phyloP scores from a whole-genome alignment of 2,113 vertebrate species.

The Chrysemys picta region DNA sequence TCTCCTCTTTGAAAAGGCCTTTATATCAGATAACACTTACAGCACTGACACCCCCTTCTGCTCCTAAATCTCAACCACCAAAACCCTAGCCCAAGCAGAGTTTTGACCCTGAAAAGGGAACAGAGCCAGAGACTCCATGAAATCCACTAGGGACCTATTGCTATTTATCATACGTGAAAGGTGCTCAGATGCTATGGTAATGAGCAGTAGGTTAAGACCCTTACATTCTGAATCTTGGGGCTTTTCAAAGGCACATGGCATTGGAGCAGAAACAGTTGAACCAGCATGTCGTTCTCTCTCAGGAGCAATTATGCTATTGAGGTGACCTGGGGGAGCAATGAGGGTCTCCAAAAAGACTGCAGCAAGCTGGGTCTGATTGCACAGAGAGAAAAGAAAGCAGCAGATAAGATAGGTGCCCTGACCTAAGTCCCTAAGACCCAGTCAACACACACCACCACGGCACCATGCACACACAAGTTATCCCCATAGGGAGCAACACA shows the following conservation, averaged over 20 bases:
- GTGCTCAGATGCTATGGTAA: fast-evolving
- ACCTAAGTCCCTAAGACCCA: not conserved
- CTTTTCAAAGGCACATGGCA: fast-evolving
- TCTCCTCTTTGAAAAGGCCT: not conserved
- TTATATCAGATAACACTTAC: fast-evolving
- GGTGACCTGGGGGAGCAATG: not conserved
- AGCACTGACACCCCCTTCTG: not conserved
- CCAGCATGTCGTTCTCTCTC: not conserved
- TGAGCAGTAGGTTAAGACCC: not conserved
- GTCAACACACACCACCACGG: fast-evolving
- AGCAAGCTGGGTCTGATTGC: not conserved
- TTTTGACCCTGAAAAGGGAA: fast-evolving
- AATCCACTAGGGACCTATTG: not conserved
- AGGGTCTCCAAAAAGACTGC: not conserved
- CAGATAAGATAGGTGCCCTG: not conserved
- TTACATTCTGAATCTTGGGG: fast-evolving
- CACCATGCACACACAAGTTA: not conserved
- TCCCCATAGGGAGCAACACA: not conserved
- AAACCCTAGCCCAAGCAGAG: not conserved
- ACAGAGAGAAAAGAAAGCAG: not conserved
- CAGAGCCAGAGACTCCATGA: not conserved
- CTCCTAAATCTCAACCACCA: not conserved
- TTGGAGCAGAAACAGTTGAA: not conserved
- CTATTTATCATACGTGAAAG: not conserved
- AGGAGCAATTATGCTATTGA: not conserved